phyloP scores from a whole-genome alignment of 2,113 vertebrate genomes.

The Caretta caretta region DNA sequence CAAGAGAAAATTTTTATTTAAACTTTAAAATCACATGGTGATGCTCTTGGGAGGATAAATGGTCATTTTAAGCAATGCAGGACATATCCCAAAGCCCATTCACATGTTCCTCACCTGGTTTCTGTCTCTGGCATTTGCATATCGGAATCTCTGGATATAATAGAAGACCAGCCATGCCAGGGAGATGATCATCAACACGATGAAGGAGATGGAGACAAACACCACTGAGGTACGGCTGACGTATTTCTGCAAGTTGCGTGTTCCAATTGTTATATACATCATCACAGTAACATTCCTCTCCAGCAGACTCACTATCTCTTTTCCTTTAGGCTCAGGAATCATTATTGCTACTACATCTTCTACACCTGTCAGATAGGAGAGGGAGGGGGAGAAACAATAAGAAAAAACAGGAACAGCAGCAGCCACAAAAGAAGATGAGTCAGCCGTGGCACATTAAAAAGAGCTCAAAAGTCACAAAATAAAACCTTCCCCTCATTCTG shows the following conservation, averaged over 20 bases:
- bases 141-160: slow-evolving; percentile 98
- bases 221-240: slow-evolving; percentile 98
- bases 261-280: slow-evolving; percentile 95
- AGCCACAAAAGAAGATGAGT: neutral
- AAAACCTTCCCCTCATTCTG: neutral
- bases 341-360: slow-evolving; percentile 96
- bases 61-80: neutral
- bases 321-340: slow-evolving; percentile 96
- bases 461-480: neutral
- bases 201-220: slow-evolving; percentile 99
- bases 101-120: slow-evolving; percentile 89
- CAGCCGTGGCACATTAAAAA: neutral
- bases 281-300: slow-evolving; percentile 88
- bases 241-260: slow-evolving; percentile 97
- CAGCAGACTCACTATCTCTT: slow-evolving; percentile 90
- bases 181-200: slow-evolving; percentile 99
- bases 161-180: slow-evolving; percentile 99
- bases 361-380: slow-evolving; percentile 79
- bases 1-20: neutral
- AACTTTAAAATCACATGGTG: fast-evolving
- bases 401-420: neutral
- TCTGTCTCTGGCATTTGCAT: slow-evolving; percentile 95
- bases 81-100: neutral
- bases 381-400: neutral
- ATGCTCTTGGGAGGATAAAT: neutral